These are phyloP conservation scores for Apus apus DNA, from an alignment of 2,113 vertebrate genomes.

Conservation along the genomic window DNA sequence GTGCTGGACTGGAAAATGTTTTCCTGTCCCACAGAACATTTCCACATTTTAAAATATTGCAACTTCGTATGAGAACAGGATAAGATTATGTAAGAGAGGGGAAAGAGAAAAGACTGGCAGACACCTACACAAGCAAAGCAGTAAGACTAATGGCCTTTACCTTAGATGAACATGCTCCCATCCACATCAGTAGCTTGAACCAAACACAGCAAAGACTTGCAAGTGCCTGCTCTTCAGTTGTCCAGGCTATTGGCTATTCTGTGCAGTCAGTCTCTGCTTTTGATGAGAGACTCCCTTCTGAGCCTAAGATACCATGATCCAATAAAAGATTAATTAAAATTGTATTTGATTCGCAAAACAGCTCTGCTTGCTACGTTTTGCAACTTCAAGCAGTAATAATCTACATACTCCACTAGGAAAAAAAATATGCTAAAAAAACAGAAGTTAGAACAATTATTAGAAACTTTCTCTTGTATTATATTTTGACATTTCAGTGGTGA, in stretches of 20 bases:
- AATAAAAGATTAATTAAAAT: background rate
- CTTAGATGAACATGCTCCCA: background rate
- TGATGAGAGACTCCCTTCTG: background rate
- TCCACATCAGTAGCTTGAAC: background rate
- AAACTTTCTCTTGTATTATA: conserved; percentile 1
- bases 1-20: background rate
- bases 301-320: background rate
- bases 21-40: background rate
- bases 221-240: background rate
- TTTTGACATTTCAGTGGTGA: conserved; percentile 8
- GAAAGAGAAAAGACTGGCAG: background rate
- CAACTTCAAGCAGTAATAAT: conserved; percentile 3
- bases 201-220: background rate
- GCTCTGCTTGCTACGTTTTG: background rate
- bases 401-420: background rate
- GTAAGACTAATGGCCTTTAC: background rate
- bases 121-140: background rate
- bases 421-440: background rate
- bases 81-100: background rate
- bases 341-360: background rate
- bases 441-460: background rate
- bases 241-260: background rate
- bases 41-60: background rate
- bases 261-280: background rate
- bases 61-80: background rate